Conservation (phyloP, 2,113 vertebrate genomes). For the Peromyscus polionotus region DNA sequence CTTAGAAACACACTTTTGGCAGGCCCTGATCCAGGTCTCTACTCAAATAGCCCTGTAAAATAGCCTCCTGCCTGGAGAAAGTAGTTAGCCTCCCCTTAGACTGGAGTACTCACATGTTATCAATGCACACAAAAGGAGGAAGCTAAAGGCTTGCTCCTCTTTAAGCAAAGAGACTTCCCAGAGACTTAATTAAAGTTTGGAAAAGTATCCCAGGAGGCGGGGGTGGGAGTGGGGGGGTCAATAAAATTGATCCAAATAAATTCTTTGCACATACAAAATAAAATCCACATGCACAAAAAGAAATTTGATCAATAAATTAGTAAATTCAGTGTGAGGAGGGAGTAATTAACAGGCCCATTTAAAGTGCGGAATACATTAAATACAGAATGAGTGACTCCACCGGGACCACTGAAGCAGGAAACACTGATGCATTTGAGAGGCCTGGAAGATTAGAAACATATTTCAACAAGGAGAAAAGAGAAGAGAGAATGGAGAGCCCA, state of each 20-base stretch:
- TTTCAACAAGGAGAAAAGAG: constrained; percentile 78
- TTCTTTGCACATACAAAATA: constrained; percentile 84
- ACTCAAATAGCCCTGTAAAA: constrained; percentile 44
- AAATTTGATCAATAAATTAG: constrained; percentile 86
- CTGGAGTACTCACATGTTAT: not conserved
- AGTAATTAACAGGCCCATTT: constrained; percentile 83
- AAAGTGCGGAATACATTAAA: constrained; percentile 81
- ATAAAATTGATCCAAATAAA: constrained; percentile 84
- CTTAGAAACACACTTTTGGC: not conserved
- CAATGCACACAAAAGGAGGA: constrained; percentile 48
- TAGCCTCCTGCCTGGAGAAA: not conserved
- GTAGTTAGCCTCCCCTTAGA: not conserved
- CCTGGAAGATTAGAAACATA: constrained; percentile 82
- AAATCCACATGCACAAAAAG: constrained; percentile 82
- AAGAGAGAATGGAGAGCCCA: constrained; percentile 51
- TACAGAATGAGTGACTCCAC: constrained; percentile 79
- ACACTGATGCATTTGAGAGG: constrained; percentile 72
- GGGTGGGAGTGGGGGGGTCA: constrained; percentile 55
- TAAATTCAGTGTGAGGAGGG: constrained; percentile 82
- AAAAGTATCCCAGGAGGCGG: constrained; percentile 71
- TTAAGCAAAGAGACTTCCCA: constrained; percentile 75
- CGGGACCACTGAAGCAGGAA: constrained; percentile 77
- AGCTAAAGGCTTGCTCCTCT: constrained; percentile 42
- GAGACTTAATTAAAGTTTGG: constrained; percentile 83
- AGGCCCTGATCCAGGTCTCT: not conserved